A percentile compares a stretch with the other conserved stretches of the same genome.
phyloP scores from a whole-genome alignment of 1,140 invertebrate genomes.

The Littorina saxatilis region DNA sequence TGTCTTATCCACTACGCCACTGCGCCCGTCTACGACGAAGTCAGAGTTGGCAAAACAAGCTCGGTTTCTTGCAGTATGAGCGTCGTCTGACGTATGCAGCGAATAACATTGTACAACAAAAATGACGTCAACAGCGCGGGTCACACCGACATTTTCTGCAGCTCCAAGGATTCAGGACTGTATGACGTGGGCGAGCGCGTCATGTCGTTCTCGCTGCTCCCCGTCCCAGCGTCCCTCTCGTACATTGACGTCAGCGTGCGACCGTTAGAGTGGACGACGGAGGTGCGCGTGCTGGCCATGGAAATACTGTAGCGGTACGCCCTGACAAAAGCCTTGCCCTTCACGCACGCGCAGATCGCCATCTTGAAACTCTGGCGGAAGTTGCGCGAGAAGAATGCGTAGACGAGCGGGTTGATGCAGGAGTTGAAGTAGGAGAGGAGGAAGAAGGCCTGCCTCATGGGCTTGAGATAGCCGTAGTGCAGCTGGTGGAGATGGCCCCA shows the following conservation, averaged over 20 bases:
- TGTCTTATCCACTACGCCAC: too few relatives aligned
- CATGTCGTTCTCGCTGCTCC: constrained; percentile 32
- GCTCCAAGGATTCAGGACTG: constrained; percentile 13
- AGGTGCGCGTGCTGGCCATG: constrained; percentile 45
- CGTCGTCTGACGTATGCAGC: too few relatives aligned
- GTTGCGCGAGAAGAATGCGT: constrained; percentile 88
- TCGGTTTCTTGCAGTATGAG: too few relatives aligned
- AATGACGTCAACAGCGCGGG: neutral
- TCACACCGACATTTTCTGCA: constrained; percentile 5
- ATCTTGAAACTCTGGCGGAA: constrained; percentile 82
- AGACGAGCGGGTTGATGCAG: constrained; percentile 87
- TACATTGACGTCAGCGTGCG: constrained; percentile 16
- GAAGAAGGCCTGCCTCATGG: constrained; percentile 81
- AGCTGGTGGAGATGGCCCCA: constrained; percentile 78
- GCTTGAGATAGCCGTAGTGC: constrained; percentile 78
- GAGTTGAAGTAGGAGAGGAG: constrained; percentile 79
- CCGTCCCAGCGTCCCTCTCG: neutral
- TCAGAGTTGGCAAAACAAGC: too few relatives aligned
- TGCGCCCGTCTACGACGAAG: too few relatives aligned
- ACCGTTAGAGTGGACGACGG: constrained; percentile 35
- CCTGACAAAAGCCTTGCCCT: constrained; percentile 53
- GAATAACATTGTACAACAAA: too few relatives aligned
- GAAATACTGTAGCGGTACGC: constrained; percentile 53
- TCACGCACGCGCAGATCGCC: constrained; percentile 73
- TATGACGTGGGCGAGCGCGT: constrained; percentile 15